Conservation (phyloP, 2,113 vertebrate genomes). For the rabbit (Oryctolagus cuniculus) region DNA sequence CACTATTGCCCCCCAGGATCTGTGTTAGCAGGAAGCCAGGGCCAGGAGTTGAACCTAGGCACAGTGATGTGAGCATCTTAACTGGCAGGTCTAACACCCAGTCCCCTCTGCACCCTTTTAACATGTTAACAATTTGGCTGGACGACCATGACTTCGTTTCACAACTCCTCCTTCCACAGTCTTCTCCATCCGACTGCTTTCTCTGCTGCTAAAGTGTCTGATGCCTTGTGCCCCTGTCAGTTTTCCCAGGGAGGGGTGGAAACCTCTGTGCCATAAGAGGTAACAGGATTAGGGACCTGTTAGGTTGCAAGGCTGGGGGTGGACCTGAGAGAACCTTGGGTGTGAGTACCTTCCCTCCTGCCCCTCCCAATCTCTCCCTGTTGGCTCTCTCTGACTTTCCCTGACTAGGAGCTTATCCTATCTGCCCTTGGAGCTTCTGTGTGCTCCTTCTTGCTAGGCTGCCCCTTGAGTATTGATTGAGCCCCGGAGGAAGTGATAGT, state of each 20-base stretch:
- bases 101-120: background rate
- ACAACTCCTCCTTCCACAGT: background rate
- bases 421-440: background rate
- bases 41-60: too few species aligned
- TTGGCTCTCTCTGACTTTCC: accelerated
- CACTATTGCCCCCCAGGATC: too few species aligned
- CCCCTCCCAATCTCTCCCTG: background rate
- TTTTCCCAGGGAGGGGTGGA: background rate
- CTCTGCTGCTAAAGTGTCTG: background rate
- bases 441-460: background rate
- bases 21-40: too few species aligned
- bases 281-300: background rate
- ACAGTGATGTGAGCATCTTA: too few species aligned
- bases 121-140: background rate
- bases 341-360: background rate
- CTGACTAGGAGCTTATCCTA: background rate
- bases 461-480: background rate
- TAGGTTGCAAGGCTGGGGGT: background rate
- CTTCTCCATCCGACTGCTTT: background rate
- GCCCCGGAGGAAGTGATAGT: background rate
- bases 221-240: background rate
- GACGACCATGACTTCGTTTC: background rate
- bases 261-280: background rate
- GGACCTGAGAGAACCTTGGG: background rate
- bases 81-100: too few species aligned